Evolutionary conservation across 2,113 vertebrate genomes (phyloP).

Genomic region (Carlito syrichta): DNA sequence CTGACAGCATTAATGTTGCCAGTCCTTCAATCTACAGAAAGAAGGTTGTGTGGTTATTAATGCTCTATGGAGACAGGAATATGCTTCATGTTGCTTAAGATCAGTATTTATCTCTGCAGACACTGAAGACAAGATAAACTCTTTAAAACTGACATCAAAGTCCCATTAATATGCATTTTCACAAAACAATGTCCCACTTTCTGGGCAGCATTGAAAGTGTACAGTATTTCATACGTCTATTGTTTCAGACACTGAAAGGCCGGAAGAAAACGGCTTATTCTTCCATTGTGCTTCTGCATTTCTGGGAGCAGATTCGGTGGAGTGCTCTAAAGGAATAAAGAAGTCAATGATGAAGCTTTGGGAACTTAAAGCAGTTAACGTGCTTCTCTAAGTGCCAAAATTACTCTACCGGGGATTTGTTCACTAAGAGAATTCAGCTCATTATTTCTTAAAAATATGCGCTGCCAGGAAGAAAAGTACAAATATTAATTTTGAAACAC

Average conservation of each 20-base stretch:
- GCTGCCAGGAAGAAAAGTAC: not conserved
- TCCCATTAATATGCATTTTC: not conserved
- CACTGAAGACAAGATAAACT: not conserved
- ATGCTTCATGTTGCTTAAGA: not conserved
- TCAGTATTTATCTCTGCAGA: not conserved
- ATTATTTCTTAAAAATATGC: not conserved
- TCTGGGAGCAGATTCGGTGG: not conserved
- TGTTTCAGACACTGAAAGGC: not conserved
- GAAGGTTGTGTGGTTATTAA: not conserved
- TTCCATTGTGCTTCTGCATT: not conserved
- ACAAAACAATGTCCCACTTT: not conserved
- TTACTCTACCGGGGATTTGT: not conserved
- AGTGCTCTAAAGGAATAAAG: not conserved
- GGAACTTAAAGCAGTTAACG: not conserved
- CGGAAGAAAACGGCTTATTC: not conserved
- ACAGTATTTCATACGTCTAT: not conserved
- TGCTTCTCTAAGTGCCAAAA: not conserved
- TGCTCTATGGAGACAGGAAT: not conserved
- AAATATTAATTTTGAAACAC: slow-evolving; percentile 29
- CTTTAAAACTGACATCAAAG: not conserved
- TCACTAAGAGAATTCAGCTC: not conserved
- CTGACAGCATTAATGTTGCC: not conserved
- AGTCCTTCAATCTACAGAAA: not conserved
- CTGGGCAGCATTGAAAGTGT: not conserved
- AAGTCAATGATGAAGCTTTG: not conserved